phyloP scores from a whole-genome alignment of 2,797 vertebrate genomes.

The Danio tinwini region DNA sequence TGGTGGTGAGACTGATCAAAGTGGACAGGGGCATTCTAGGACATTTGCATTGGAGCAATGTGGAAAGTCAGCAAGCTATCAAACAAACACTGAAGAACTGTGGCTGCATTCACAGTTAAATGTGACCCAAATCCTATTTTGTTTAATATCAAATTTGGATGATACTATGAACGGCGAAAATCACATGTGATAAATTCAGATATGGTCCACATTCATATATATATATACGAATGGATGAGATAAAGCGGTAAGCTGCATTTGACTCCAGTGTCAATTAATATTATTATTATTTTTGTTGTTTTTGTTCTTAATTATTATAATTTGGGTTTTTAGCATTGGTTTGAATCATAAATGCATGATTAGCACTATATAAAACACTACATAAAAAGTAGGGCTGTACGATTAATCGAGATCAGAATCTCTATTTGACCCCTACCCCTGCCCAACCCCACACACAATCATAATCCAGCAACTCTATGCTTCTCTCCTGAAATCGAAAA shows the following conservation, averaged over 20 bases:
- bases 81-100: slow-evolving; percentile 61
- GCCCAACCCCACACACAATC: no score
- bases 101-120: slow-evolving; percentile 64
- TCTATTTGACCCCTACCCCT: no score
- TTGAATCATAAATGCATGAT: not conserved
- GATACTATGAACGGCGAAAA: no score
- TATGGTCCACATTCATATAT: not conserved
- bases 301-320: no score
- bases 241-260: not conserved
- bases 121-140: slow-evolving; percentile 6
- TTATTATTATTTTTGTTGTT: no score
- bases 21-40: slow-evolving; percentile 65
- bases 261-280: not conserved
- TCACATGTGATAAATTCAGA: not conserved
- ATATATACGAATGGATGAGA: not conserved
- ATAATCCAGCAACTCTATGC: no score
- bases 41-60: slow-evolving; percentile 54
- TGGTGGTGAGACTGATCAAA: slow-evolving; percentile 62
- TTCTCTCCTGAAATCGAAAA: no score
- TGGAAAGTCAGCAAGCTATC: slow-evolving; percentile 38
- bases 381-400: not conserved
- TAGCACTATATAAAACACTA: not conserved
- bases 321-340: not conserved
- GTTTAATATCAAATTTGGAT: not conserved
- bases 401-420: no score